Evolutionary conservation across 2,113 vertebrate genomes (phyloP).

Genomic region (Oceanodroma tethys): DNA sequence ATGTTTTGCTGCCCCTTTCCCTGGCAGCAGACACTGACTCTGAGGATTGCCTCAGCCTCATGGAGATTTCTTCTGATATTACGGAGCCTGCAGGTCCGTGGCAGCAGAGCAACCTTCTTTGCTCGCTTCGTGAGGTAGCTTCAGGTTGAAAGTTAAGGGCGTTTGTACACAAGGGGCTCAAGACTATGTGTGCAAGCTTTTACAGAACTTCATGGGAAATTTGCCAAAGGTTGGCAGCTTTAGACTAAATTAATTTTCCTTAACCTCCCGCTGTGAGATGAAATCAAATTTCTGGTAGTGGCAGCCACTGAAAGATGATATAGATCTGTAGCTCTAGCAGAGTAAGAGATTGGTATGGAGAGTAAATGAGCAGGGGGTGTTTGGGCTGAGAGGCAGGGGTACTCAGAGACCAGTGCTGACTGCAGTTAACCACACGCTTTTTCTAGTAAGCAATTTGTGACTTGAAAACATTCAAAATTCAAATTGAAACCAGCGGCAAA

Average conservation of each 20-base stretch:
- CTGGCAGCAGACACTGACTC: neutral
- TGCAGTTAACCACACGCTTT: neutral
- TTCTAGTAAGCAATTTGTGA: neutral
- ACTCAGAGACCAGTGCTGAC: neutral
- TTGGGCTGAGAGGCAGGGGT: neutral
- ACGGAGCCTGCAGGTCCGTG: neutral
- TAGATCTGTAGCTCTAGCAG: neutral
- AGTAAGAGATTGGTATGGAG: neutral
- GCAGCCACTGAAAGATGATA: neutral
- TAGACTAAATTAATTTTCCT: neutral
- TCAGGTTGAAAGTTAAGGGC: neutral
- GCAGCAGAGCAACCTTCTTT: neutral
- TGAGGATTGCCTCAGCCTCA: neutral
- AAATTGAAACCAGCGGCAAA: neutral
- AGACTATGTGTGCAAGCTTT: neutral
- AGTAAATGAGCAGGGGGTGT: neutral
- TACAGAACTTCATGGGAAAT: neutral
- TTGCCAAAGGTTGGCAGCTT: neutral
- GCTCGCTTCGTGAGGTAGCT: neutral
- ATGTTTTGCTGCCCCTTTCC: neutral
- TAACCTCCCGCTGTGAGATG: neutral
- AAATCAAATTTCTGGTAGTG: neutral
- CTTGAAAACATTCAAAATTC: neutral
- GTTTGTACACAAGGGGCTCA: neutral
- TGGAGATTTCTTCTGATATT: neutral